These are phyloP conservation scores for Ornithoptera priamus DNA, from an alignment of 2,888 invertebrate species.

Conservation along the genomic window DNA sequence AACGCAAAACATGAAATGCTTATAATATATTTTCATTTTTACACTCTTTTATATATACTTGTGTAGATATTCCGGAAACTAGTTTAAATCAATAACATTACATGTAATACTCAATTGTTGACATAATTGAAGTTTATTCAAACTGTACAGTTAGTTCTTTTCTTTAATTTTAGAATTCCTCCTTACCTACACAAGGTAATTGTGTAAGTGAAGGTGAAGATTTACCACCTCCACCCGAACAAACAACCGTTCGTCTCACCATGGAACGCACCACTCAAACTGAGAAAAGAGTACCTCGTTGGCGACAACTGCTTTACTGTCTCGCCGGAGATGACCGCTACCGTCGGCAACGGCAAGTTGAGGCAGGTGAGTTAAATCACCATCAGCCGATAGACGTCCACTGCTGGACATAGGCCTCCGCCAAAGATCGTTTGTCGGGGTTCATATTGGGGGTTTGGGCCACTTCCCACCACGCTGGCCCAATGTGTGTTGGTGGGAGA, in stretches of 20 bases:
- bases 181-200: conserved; percentile 52
- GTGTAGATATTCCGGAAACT: no score
- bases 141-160: neutral
- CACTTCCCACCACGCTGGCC: no score
- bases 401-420: no score
- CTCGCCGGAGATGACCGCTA: conserved; percentile 88
- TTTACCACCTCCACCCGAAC: conserved; percentile 36
- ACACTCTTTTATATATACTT: neutral
- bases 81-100: no score
- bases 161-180: conserved; percentile 54
- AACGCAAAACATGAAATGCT: neutral
- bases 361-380: conserved; percentile 75
- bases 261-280: conserved; percentile 93
- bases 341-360: conserved; percentile 85
- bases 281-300: conserved; percentile 86
- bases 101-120: no score
- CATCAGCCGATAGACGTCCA: no score
- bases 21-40: neutral
- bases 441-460: no score
- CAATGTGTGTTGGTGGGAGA: no score
- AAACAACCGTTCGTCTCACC: conserved; percentile 77
- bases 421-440: no score
- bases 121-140: no score
- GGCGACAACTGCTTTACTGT: conserved; percentile 90
- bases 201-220: conserved; percentile 43